Base-by-base conservation (phyloP, 2,113 vertebrate species). In the Electrona antarctica region DNA sequence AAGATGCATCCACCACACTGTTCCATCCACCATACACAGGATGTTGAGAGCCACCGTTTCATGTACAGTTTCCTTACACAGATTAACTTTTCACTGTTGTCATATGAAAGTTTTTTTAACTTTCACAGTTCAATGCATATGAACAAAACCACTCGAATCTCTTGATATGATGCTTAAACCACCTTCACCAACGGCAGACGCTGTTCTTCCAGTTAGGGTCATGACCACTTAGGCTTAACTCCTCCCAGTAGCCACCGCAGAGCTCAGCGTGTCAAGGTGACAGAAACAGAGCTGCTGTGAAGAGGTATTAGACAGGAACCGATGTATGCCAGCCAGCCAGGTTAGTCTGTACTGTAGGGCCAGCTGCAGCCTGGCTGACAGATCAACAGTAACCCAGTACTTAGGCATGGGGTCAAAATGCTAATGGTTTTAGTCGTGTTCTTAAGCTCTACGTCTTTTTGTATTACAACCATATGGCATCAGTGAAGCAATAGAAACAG, bases 401-500 rank as follows among this genome's bases (percentile, higher is more conserved):
- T 82, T 69, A 82, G 84, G 77, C 68, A 72, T 11, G 14, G 67
- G 73, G 75, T 81, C 77, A 78, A 56, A 72, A 77, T 45, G 68
- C 69, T 85, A 82, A 86, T 79, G 80, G 85, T 71, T 86, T 76
- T 65, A 80, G 85, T 80, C 7, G 0, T 51, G 68, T 69, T 77
- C 61, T 76, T 78, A 71, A 72, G 78, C 86, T 74, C 64, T 66
- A 67, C 61, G 33, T 4, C 5, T 58, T 73, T 84, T 70, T 76
- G 56, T 66, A 70, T n/a, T 29, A 54, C 41, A 3, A 21, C 74
- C 77, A 82, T 76, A 81, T 80, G 79, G 65, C 74, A 28, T 45
- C 29, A 76, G 66, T 59, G 62, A 76, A 85, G 77, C 52, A 3
- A 9, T 49, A 33, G 46, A 4, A 49, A 71, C 65, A 14, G 49